Base-by-base conservation (phyloP, 1,140 invertebrate genomes). In the Schmidtea mediterranea region DNA sequence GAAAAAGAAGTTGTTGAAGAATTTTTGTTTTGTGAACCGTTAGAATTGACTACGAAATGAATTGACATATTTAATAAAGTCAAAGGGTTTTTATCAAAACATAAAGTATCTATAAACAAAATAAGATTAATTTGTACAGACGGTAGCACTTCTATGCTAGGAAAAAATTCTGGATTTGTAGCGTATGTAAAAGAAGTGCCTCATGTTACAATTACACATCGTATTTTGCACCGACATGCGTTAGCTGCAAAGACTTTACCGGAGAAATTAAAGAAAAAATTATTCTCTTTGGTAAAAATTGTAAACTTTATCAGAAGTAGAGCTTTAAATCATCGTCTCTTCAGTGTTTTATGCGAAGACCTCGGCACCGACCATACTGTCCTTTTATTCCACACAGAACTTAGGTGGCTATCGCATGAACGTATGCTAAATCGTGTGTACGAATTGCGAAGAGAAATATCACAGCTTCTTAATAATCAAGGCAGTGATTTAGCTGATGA, bases 381-480 rank as follows among this genome's bases (percentile, higher is more conserved):
- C 15, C 39, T 40, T 40, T 13, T 40, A 40, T 40, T 40, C n/a
- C 39, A 40, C n/a, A 40, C 39, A 8, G 39, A 40, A 40, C 5
- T 40, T 6, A 15, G 39, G 15, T 40, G 39, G 39, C 19, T 40
- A 21, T 40, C 39, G 19, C 15, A n/a, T 16, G 39, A n/a, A 32
- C 26, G 26, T 32, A 32, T 32, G 26, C 26, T 32, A 32, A 32
- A 32, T 32, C 26, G 26, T 32, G 26, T 32, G 26, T 32, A 32
- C 26, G 26, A 32, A 32, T 32, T 32, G 26, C 26, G 26, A 32
- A 32, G 26, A 3, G 26, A 32, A 32, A 32, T 10, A 32, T 6
- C 10, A 3, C 26, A 32, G 26, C 10, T 32, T 32, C 26, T 32
- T 32, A 32, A 32, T 32, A 32, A 32, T 32, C 26, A 32, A 32